A percentile compares a stretch with the other conserved stretches of the same genome.
Evolutionary conservation across 2,113 vertebrate species (phyloP).

Genomic region (Mesitornis unicolor): DNA sequence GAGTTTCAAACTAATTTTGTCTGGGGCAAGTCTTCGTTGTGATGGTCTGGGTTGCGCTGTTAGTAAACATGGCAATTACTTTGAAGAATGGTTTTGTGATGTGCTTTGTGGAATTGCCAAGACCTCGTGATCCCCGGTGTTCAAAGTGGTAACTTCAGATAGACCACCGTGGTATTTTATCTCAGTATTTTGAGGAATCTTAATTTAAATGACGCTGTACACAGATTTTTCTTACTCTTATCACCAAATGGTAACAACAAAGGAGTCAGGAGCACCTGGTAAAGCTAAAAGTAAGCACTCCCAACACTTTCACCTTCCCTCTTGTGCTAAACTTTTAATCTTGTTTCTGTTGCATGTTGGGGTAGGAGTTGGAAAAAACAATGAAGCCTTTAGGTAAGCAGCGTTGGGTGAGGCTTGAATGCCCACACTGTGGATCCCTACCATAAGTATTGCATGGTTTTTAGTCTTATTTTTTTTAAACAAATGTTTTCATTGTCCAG

Average conservation of each 20-base stretch:
- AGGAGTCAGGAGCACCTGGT: background rate
- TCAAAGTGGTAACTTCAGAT: background rate
- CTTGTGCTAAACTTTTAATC: background rate
- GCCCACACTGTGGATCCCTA: background rate
- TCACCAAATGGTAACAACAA: background rate
- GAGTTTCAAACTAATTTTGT: background rate
- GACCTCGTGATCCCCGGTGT: background rate
- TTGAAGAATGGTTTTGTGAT: background rate
- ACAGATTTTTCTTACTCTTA: background rate
- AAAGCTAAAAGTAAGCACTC: accelerated
- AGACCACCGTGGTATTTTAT: background rate
- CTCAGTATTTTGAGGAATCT: background rate
- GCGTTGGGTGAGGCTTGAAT: background rate
- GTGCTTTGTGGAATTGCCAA: background rate
- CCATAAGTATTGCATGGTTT: background rate
- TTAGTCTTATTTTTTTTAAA: background rate
- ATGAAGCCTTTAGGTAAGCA: background rate
- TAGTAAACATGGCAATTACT: background rate
- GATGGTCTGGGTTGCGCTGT: background rate
- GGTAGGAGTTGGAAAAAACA: background rate
- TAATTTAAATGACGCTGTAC: background rate
- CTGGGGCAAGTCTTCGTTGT: background rate
- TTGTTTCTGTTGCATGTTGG: background rate
- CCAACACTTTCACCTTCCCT: background rate
- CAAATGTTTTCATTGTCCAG: background rate